Conservation (phyloP, 2,113 vertebrate species). For the Pteropus alecto region DNA sequence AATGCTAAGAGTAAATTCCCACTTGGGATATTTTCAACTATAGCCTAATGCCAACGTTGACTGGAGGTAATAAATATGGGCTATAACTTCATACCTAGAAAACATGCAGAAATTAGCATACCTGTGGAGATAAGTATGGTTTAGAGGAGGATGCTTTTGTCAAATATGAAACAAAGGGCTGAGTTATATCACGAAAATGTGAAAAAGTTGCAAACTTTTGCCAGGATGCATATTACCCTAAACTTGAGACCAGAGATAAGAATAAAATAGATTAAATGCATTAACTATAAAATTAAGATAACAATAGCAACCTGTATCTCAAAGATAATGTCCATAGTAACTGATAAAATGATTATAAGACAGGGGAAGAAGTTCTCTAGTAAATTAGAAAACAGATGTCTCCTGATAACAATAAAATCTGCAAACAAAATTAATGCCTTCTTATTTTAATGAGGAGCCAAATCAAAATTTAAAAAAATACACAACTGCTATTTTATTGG, state of each 20-base stretch:
- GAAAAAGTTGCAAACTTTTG: not conserved
- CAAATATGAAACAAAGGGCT: not conserved
- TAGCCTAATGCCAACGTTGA: not conserved
- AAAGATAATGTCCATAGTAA: not conserved
- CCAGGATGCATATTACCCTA: not conserved
- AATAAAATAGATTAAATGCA: conserved; percentile 28
- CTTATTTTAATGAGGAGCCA: not conserved
- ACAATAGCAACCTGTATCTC: not conserved
- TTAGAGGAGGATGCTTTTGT: not conserved
- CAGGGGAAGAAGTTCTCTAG: not conserved
- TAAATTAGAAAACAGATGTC: not conserved
- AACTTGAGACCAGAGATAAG: not conserved
- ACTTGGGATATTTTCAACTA: not conserved
- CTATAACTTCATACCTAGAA: not conserved
- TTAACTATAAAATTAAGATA: conserved; percentile 25
- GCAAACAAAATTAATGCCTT: not conserved
- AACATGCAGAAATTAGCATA: not conserved
- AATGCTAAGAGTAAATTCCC: not conserved
- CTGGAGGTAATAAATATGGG: not conserved
- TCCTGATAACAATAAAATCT: conserved; percentile 7
- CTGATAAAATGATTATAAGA: not conserved
- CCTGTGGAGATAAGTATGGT: not conserved
- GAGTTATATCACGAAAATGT: not conserved
- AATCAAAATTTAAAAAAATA: not conserved
- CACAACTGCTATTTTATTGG: not conserved